Percentiles rank a stretch among this genome's conserved stretches.
phyloP scores from a whole-genome alignment of 2,113 vertebrate genomes.

The Megaceryle maxima region DNA sequence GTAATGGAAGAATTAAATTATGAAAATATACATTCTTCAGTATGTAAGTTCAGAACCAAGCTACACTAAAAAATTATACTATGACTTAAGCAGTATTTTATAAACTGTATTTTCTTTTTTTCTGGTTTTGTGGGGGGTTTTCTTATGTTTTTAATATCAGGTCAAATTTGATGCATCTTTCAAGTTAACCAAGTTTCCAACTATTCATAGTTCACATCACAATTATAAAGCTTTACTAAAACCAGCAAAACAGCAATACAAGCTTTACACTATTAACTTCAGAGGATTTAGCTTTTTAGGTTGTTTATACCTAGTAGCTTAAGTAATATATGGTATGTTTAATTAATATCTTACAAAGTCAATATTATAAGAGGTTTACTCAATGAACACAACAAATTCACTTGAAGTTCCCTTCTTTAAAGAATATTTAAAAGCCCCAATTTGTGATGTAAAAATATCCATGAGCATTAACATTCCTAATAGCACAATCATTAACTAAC shows the following conservation, averaged over 20 bases:
- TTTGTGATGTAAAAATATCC: rapidly evolving
- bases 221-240: neutral
- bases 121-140: rapidly evolving
- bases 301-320: neutral
- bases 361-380: neutral
- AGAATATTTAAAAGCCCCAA: rapidly evolving
- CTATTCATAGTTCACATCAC: neutral
- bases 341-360: too few relatives aligned
- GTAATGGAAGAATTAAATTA: rapidly evolving
- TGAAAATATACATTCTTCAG: neutral
- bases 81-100: neutral
- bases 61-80: neutral
- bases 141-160: neutral
- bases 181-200: neutral
- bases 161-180: rapidly evolving
- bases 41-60: neutral
- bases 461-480: rapidly evolving
- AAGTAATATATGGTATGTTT: neutral
- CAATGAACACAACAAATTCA: neutral
- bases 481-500: neutral
- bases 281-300: rapidly evolving
- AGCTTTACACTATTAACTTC: neutral
- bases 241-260: rapidly evolving
- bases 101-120: neutral
- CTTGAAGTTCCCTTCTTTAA: neutral